These are phyloP conservation scores for Drosophila bocqueti DNA, from an alignment of 1,140 invertebrate species.

Conservation along the genomic window DNA sequence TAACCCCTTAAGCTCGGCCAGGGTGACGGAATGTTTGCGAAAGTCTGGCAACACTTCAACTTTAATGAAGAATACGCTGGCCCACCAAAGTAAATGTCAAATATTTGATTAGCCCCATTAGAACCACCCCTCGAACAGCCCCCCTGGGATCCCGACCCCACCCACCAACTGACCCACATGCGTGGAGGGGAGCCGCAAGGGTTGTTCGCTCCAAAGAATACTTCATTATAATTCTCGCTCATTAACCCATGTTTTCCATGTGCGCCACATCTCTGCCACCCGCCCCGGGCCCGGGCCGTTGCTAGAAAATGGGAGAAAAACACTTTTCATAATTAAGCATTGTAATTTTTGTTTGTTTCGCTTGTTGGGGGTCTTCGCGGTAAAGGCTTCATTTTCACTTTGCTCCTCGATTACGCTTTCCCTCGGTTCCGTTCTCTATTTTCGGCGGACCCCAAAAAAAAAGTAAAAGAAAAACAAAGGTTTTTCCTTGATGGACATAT, in stretches of 20 bases:
- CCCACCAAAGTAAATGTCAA: constrained; percentile 71
- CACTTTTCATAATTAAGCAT: constrained; percentile 81
- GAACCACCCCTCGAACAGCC: constrained; percentile 29
- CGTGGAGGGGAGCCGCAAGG: constrained; percentile 35
- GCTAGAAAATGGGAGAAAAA: constrained; percentile 53
- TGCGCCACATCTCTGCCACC: constrained; percentile 46
- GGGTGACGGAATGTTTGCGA: constrained; percentile 9
- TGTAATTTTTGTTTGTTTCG: constrained; percentile 76
- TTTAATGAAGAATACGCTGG: constrained; percentile 31
- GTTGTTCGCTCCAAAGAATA: constrained; percentile 57
- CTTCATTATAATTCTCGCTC: constrained; percentile 78
- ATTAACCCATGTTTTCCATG: constrained; percentile 69
- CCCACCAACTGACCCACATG: constrained; percentile 63
- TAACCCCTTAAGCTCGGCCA: not conserved
- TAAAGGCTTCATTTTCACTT: constrained; percentile 44
- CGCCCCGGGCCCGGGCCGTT: constrained; percentile 16
- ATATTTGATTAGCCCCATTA: constrained; percentile 82
- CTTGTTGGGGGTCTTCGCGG: constrained; percentile 3
- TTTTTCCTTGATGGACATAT: constrained; percentile 58
- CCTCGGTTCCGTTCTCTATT: constrained; percentile 5
- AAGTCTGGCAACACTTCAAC: constrained; percentile 48
- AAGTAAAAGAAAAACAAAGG: constrained; percentile 13
- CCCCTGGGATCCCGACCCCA: not conserved
- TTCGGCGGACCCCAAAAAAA: constrained; percentile 25
- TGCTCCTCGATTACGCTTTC: constrained; percentile 38